phyloP scores from a whole-genome alignment of 2,797 vertebrate species.

The Triplophysa bombifrons region DNA sequence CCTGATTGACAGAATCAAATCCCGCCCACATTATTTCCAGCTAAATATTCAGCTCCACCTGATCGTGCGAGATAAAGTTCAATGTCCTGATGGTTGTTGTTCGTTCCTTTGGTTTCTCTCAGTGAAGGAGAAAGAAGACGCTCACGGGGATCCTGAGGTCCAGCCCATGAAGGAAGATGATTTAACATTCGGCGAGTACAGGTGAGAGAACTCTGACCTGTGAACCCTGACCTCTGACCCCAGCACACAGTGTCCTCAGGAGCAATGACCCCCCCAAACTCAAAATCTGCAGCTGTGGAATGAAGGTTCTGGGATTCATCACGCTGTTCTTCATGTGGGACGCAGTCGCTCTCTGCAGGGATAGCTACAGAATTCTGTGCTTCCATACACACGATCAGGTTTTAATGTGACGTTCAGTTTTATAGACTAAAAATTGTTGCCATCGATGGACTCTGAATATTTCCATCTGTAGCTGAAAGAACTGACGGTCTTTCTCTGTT shows the following conservation, averaged over 20 bases:
- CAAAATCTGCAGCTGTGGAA: neutral
- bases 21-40: no score
- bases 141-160: slow-evolving; percentile 96
- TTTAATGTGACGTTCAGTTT: neutral
- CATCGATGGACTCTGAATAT: neutral
- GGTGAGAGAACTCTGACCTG: slow-evolving; percentile 82
- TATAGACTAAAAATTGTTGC: neutral
- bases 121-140: slow-evolving; percentile 99
- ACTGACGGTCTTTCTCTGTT: neutral
- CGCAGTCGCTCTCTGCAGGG: no score
- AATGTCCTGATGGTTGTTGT: neutral
- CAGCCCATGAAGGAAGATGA: slow-evolving; percentile 99
- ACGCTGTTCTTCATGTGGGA: neutral
- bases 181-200: slow-evolving; percentile 98
- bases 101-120: slow-evolving; percentile 46
- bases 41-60: no score
- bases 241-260: slow-evolving; percentile 56
- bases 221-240: slow-evolving; percentile 47
- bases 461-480: neutral
- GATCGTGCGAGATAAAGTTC: no score
- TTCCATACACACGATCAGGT: neutral
- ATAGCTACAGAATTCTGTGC: no score
- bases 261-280: slow-evolving; percentile 22
- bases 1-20: no score
- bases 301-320: neutral